Conservation (phyloP, 1,140 invertebrate species). For the Tenebrio molitor region DNA sequence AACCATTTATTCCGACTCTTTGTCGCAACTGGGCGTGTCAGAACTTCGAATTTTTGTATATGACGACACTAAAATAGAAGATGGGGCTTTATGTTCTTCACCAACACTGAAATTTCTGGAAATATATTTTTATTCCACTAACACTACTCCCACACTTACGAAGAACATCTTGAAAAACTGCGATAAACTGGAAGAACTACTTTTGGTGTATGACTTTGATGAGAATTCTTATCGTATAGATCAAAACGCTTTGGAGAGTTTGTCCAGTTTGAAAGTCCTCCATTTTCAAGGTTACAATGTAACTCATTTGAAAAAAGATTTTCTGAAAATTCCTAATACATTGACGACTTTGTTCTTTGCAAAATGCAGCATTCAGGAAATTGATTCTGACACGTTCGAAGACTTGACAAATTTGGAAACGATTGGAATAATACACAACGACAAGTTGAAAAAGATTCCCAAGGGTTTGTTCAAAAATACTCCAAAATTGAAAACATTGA, state of each 20-base stretch:
- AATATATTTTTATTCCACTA: neutral
- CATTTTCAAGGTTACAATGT: neutral
- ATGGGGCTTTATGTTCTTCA: neutral
- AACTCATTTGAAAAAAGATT: neutral
- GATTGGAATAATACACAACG: neutral
- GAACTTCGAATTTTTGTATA: neutral
- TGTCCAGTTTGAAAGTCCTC: neutral
- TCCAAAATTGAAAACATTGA: neutral
- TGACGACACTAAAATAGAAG: neutral
- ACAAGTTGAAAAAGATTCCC: neutral
- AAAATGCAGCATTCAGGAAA: neutral
- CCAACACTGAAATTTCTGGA: neutral
- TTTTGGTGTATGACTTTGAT: neutral
- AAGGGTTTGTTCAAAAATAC: neutral
- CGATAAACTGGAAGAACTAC: neutral
- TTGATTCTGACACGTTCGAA: neutral
- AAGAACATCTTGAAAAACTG: neutral
- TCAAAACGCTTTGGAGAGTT: neutral
- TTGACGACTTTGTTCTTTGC: neutral
- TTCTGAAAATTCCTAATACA: neutral
- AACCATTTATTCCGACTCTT: neutral
- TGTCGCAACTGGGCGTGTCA: neutral
- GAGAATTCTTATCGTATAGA: neutral
- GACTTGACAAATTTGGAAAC: neutral
- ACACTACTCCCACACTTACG: neutral